These are phyloP conservation scores for Rugalucina vietnamica DNA, from an alignment of 2,888 invertebrate genomes.

Conservation along the genomic window DNA sequence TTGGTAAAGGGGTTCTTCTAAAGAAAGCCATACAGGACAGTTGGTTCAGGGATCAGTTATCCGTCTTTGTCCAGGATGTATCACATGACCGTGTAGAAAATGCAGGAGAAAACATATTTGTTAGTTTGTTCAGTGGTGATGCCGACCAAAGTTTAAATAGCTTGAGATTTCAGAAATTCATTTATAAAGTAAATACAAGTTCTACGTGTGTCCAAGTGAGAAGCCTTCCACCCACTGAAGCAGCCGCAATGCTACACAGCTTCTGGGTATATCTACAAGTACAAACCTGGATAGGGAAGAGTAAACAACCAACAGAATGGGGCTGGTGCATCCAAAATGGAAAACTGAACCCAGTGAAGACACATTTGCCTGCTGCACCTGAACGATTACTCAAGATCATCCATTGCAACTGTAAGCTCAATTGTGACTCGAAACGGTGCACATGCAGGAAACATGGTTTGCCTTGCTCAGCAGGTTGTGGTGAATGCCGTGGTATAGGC, in stretches of 20 bases:
- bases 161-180: not conserved
- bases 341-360: not conserved
- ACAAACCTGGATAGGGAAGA: slow-evolving; percentile 30
- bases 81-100: not conserved
- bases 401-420: slow-evolving; percentile 32
- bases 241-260: slow-evolving; percentile 38
- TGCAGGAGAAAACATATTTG: not conserved
- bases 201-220: slow-evolving; percentile 16
- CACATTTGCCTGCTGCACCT: slow-evolving; percentile 21
- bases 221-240: slow-evolving; percentile 28
- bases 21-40: slow-evolving; percentile 40
- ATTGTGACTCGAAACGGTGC: slow-evolving; percentile 25
- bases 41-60: slow-evolving; percentile 15
- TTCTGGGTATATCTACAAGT: slow-evolving; percentile 37
- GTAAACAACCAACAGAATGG: slow-evolving; percentile 43
- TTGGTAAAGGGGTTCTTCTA: slow-evolving; percentile 50
- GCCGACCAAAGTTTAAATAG: not conserved
- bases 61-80: not conserved
- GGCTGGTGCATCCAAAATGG: slow-evolving; percentile 63
- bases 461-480: slow-evolving; percentile 32
- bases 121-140: not conserved
- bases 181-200: not conserved
- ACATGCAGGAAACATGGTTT: slow-evolving; percentile 37
- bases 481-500: slow-evolving; percentile 27
- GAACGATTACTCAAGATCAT: slow-evolving; percentile 22